Evolutionary conservation across 2,113 vertebrate genomes (phyloP), one percentile per base, ranked within the genome.

Genomic region (Phrynosoma platyrhinos): DNA sequence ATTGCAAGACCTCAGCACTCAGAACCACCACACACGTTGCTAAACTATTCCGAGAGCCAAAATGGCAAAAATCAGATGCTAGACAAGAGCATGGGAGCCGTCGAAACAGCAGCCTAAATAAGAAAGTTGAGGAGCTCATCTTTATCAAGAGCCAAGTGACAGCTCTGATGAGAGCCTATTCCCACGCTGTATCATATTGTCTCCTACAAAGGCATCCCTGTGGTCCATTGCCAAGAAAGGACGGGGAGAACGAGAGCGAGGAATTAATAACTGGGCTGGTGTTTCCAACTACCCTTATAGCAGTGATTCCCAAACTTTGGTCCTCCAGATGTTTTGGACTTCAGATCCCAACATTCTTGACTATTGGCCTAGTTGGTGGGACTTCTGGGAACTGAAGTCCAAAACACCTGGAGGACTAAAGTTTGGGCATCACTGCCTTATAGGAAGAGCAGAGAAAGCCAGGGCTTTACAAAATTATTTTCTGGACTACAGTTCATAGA

Each of bases 171-270:
- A 92, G 85, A 91, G 71, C 40, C 85, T 84, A 72, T 91, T 95
- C 92, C 85, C 92, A 92, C 79, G 87, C 58, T 80, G 47, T 79
- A 87, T 91, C 88, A 76, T n/a, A 21, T 40, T 75, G 58, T 79
- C 88, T 87, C 12, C 71, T 69, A 82, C 78, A 89, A 76, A 89
- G n/a, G n/a, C 55, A 40, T 52, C 78, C 36, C 68, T 90, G 84
- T 81, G 90, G 84, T 40, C 66, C 71, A 82, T 36, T 52, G 90
- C 58, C 0, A 0, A 93, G 81, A 14, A 72, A 90, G 77, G 36
- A 9, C 25, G 9, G 69, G 1, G 79, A 9, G 10, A 58, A 9
- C 1, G 71, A 88, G 77, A n/a, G 9, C 27, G 9, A 64, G 1
- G 1, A 42, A 72, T 23, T 64, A 82, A 82, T 8, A 76, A 87